Percentiles rank a stretch among this genome's conserved stretches.
These are phyloP conservation scores for Picathartes gymnocephalus DNA, from an alignment of 2,113 vertebrate species.

Conservation along the genomic window DNA sequence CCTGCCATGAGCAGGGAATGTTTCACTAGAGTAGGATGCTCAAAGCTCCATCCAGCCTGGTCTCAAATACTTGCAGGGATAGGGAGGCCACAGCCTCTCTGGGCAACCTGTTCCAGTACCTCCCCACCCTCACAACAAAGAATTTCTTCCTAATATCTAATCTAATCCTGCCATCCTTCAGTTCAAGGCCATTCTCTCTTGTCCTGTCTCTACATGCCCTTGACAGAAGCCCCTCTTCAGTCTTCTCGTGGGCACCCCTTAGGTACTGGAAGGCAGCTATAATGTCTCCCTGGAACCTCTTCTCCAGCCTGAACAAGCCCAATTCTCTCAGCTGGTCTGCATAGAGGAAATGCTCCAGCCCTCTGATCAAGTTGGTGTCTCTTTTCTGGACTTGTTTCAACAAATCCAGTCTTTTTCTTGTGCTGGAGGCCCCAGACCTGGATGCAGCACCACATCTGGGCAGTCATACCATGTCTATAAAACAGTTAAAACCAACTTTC, in stretches of 20 bases:
- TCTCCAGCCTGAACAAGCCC: not conserved
- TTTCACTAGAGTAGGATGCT: not conserved
- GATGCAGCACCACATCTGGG: not conserved
- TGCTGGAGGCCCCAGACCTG: not conserved
- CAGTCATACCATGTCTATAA: not conserved
- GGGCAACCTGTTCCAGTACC: not conserved
- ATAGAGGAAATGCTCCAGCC: not conserved
- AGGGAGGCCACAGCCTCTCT: not conserved
- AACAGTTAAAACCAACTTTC: not conserved
- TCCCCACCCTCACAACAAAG: not conserved
- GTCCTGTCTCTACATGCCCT: too few relatives aligned
- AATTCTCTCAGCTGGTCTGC: not conserved
- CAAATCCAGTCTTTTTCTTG: not conserved
- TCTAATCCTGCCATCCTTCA: not conserved
- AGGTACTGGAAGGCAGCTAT: not conserved
- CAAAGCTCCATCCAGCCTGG: not conserved
- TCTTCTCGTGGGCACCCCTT: rapidly evolving
- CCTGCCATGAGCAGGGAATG: too few relatives aligned
- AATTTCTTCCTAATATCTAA: not conserved
- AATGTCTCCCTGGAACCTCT: not conserved
- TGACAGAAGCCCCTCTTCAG: not conserved
- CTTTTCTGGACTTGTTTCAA: not conserved
- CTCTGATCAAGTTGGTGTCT: not conserved
- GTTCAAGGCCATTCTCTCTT: not conserved
- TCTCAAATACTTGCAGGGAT: not conserved